Evolutionary conservation across 2,888 invertebrate genomes (phyloP).

Genomic region (Drosophila imparisetae): DNA sequence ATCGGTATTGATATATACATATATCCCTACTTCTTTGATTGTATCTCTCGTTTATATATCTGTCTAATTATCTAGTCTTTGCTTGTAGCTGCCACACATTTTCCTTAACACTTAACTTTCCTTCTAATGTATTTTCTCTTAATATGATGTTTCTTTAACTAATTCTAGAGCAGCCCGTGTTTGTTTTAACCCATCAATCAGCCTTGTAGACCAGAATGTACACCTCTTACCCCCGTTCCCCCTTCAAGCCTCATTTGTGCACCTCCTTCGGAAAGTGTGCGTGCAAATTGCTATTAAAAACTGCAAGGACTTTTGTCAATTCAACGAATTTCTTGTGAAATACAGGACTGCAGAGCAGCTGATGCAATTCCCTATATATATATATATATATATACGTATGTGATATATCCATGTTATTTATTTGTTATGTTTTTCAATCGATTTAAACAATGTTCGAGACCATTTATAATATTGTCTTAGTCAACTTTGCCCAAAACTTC

Average conservation of each 20-base stretch:
- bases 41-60: neutral
- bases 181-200: neutral
- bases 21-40: neutral
- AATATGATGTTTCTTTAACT: neutral
- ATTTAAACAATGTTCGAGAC: constrained; percentile 37
- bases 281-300: constrained; percentile 68
- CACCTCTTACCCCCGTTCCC: neutral
- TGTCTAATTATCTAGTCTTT: neutral
- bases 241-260: no score
- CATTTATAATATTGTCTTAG: constrained; percentile 22
- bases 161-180: neutral
- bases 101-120: neutral
- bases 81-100: neutral
- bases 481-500: constrained; percentile 40
- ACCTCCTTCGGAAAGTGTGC: constrained; percentile 52
- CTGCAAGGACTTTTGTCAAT: constrained; percentile 67
- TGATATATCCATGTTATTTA: constrained; percentile 12
- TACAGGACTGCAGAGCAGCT: constrained; percentile 18
- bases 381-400: neutral
- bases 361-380: constrained; percentile 19
- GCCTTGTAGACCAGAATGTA: neutral
- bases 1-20: no score
- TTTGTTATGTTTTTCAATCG: constrained; percentile 33
- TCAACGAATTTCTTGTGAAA: constrained; percentile 65
- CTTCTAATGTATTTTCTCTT: neutral